These are phyloP conservation scores for Steatocranus sp. DNA, from an alignment of 2,797 vertebrate genomes.

Conservation along the genomic window DNA sequence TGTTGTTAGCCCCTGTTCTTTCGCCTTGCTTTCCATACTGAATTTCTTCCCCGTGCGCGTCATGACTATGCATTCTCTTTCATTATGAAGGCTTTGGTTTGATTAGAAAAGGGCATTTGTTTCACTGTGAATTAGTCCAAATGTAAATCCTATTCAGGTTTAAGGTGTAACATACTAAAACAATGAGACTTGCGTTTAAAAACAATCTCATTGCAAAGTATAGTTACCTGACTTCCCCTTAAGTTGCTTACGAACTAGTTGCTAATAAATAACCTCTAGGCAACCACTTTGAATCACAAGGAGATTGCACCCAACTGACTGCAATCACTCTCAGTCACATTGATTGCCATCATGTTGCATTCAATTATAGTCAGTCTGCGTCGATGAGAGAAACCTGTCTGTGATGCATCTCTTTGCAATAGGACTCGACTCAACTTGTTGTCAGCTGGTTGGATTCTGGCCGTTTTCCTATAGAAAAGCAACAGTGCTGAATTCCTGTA, in stretches of 20 bases:
- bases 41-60: constrained; percentile 12
- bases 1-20: neutral
- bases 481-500: neutral
- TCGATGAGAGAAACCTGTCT: neutral
- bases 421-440: neutral
- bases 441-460: neutral
- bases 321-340: neutral
- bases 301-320: neutral
- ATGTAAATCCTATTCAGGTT: neutral
- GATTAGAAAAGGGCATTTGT: constrained; percentile 32
- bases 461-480: neutral
- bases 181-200: neutral
- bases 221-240: neutral
- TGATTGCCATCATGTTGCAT: neutral
- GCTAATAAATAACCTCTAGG: neutral
- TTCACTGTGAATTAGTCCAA: constrained; percentile 66
- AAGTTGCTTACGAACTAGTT: neutral
- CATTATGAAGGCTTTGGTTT: constrained; percentile 25
- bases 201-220: neutral
- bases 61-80: constrained; percentile 69
- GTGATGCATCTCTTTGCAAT: neutral
- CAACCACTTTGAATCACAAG: neutral
- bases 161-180: neutral
- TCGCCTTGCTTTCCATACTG: constrained; percentile 34
- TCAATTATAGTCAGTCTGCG: neutral